Conservation (phyloP, 2,113 vertebrate genomes). For the Oncorhynchus mykiss region DNA sequence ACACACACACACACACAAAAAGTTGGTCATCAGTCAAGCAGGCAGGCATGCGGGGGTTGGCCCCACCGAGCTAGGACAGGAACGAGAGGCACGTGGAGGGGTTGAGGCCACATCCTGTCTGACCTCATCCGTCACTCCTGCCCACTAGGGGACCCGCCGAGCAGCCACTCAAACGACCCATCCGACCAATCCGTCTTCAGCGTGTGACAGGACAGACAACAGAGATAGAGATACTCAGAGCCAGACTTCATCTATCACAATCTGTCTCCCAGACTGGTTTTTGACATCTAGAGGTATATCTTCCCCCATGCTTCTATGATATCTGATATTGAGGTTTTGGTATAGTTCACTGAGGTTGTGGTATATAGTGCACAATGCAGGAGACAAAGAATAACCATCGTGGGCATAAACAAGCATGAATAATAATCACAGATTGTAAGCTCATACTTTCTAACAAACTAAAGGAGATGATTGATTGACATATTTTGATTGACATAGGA, state of each 20-base stretch:
- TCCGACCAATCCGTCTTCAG: conserved; percentile 63
- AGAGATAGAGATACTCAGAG: conserved; percentile 54
- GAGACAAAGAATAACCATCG: not conserved
- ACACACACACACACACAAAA: not conserved
- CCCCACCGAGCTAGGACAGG: conserved; percentile 34
- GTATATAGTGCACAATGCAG: not conserved
- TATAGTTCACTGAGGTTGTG: not conserved
- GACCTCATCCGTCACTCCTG: conserved; percentile 68
- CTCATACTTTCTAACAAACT: not conserved
- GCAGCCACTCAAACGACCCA: conserved; percentile 55
- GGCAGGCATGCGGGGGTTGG: conserved; percentile 13
- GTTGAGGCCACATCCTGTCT: conserved; percentile 71
- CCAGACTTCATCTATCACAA: conserved; percentile 68
- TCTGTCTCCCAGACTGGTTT: conserved; percentile 48
- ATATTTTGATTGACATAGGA: too few species aligned
- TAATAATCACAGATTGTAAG: not conserved
- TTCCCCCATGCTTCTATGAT: too few species aligned
- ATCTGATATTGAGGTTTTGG: not conserved
- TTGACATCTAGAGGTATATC: not conserved
- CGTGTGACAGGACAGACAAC: conserved; percentile 63
- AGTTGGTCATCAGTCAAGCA: conserved; percentile 35
- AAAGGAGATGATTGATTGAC: not conserved
- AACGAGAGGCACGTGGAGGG: conserved; percentile 57
- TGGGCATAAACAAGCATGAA: not conserved
- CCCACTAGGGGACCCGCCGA: conserved; percentile 49